These are phyloP conservation scores for Galeopsomyia nigrocyanea DNA, from an alignment of 2,888 invertebrate genomes.

Conservation along the genomic window DNA sequence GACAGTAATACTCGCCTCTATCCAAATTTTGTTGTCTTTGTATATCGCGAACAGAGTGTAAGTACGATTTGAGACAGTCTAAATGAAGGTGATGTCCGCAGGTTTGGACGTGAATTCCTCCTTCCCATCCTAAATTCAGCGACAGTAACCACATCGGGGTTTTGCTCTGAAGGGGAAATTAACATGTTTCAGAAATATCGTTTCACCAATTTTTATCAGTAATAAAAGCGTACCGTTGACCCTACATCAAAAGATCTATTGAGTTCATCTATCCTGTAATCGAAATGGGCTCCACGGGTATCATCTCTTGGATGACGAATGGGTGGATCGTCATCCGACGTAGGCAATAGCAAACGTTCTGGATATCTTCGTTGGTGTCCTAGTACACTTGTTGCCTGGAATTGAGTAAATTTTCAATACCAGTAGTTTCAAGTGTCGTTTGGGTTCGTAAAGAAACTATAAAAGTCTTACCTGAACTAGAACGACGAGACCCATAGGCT, in stretches of 20 bases:
- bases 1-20: slow-evolving; percentile 93
- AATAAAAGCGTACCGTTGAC: slow-evolving; percentile 69
- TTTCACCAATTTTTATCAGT: not conserved
- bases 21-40: slow-evolving; percentile 80
- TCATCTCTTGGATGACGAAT: slow-evolving; percentile 71
- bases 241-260: slow-evolving; percentile 78
- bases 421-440: not conserved
- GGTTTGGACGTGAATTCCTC: slow-evolving; percentile 93
- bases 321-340: slow-evolving; percentile 76
- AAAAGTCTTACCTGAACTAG: slow-evolving; percentile 77
- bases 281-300: slow-evolving; percentile 82
- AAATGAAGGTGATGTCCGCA: slow-evolving; percentile 98
- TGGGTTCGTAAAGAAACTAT: slow-evolving; percentile 8
- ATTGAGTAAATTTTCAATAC: slow-evolving; percentile 27
- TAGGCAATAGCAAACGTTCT: slow-evolving; percentile 74
- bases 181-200: not conserved
- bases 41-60: slow-evolving; percentile 85
- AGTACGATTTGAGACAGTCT: slow-evolving; percentile 92
- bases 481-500: slow-evolving; percentile 91
- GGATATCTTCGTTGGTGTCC: slow-evolving; percentile 79
- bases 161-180: slow-evolving; percentile 6
- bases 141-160: slow-evolving; percentile 83
- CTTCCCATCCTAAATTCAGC: slow-evolving; percentile 88
- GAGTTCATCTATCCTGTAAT: slow-evolving; percentile 82
- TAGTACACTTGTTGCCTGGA: slow-evolving; percentile 86